Evolutionary conservation across 2,888 invertebrate species (phyloP).

Genomic region (Gandaritis pyraliata): DNA sequence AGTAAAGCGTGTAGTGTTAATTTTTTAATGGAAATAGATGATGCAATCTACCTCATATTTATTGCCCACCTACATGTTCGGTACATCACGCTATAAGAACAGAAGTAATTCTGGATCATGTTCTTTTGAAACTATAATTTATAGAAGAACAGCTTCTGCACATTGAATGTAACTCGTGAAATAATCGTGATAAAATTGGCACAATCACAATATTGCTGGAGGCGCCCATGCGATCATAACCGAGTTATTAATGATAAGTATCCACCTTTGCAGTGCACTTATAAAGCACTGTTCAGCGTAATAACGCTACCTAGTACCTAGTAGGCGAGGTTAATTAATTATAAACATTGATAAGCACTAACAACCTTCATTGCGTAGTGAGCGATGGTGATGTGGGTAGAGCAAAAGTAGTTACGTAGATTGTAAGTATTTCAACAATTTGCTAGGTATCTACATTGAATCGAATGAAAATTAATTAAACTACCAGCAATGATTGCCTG

Average conservation of each 20-base stretch:
- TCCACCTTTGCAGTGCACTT: conserved; percentile 6
- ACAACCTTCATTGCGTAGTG: conserved; percentile 4
- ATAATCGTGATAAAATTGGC: conserved; percentile 13
- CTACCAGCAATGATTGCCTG: not conserved
- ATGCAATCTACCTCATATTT: conserved; percentile 25
- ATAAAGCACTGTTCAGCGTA: not conserved
- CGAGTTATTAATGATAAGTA: conserved; percentile 6
- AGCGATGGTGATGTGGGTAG: not conserved
- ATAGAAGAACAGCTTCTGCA: not conserved
- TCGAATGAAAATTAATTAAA: too few relatives aligned
- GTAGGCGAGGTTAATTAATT: conserved; percentile 2
- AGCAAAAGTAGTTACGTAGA: not conserved
- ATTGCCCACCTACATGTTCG: conserved; percentile 29
- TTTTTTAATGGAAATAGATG: conserved; percentile 13
- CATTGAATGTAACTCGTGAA: not conserved
- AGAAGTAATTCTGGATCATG: conserved; percentile 34
- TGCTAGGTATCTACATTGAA: not conserved
- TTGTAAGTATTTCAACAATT: not conserved
- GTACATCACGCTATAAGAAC: conserved; percentile 18
- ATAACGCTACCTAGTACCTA: not conserved
- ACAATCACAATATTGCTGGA: conserved; percentile 7
- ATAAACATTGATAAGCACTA: not conserved
- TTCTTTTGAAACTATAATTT: conserved; percentile 30
- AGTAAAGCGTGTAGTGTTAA: not conserved
- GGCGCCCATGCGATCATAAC: conserved; percentile 4